A percentile compares a stretch with the other conserved stretches of the same genome.
These are phyloP conservation scores for Aquatica leii DNA, from an alignment of 2,888 invertebrate species.

Conservation along the genomic window DNA sequence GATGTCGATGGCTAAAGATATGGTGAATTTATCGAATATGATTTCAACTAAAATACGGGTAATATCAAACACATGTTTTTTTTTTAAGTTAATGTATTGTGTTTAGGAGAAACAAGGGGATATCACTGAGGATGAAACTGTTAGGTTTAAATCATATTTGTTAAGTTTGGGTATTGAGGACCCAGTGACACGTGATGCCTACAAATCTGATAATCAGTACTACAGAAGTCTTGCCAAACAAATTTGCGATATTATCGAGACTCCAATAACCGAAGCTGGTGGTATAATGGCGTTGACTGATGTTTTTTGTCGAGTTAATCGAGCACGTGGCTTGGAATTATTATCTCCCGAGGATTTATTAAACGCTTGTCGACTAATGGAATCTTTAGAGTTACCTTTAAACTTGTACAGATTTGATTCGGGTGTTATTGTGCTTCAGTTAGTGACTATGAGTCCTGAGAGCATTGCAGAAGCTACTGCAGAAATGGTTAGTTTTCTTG, in stretches of 20 bases:
- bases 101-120: conserved; percentile 86
- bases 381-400: conserved; percentile 72
- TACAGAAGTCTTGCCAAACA: conserved; percentile 86
- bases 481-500: conserved; percentile 63
- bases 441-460: conserved; percentile 77
- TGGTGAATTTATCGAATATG: conserved; percentile 91
- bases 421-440: conserved; percentile 94
- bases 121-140: conserved; percentile 96
- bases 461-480: conserved; percentile 73
- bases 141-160: conserved; percentile 94
- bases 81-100: not conserved
- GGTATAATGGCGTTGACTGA: conserved; percentile 98
- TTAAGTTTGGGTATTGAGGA: conserved; percentile 97
- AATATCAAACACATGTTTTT: conserved; percentile 54
- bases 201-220: conserved; percentile 85
- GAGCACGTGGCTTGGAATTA: conserved; percentile 94
- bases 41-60: conserved; percentile 90
- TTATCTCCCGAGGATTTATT: conserved; percentile 97
- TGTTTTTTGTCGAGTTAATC: conserved; percentile 95
- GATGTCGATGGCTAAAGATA: conserved; percentile 97
- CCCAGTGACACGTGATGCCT: conserved; percentile 93
- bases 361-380: conserved; percentile 82
- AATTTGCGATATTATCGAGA: conserved; percentile 81
- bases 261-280: conserved; percentile 86
- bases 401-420: conserved; percentile 87